These are phyloP conservation scores for Rhodinocichla rosea DNA, from an alignment of 2,113 vertebrate genomes.

Conservation along the genomic window DNA sequence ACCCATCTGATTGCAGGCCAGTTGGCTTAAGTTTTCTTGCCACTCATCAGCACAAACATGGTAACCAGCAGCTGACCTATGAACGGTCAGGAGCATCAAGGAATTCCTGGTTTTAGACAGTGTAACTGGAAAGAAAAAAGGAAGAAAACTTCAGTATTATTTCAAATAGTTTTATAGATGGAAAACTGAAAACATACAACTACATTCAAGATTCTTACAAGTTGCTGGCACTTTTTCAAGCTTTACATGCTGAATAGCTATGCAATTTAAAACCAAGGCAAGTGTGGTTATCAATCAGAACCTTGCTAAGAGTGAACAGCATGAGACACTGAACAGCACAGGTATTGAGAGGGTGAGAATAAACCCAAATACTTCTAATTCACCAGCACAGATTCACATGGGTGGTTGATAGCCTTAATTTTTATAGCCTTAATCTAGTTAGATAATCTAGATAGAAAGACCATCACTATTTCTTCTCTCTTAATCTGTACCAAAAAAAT, in stretches of 20 bases:
- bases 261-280: neutral
- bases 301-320: neutral
- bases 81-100: conserved; percentile 77
- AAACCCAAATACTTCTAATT: neutral
- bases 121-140: conserved; percentile 78
- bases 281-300: neutral
- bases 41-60: conserved; percentile 92
- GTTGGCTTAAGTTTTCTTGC: conserved; percentile 80
- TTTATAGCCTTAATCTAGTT: neutral
- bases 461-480: neutral
- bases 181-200: neutral
- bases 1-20: conserved; percentile 95
- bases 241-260: neutral
- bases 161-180: neutral
- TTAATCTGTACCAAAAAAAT: neutral
- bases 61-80: conserved; percentile 80
- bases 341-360: neutral
- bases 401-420: neutral
- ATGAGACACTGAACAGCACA: neutral
- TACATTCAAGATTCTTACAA: neutral
- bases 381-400: neutral
- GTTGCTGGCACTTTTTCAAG: neutral
- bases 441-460: neutral
- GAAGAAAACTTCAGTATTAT: neutral
- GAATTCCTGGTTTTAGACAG: conserved; percentile 72